Base-by-base conservation (phyloP, 1,140 invertebrate genomes). In the Drosophila lowei region DNA sequence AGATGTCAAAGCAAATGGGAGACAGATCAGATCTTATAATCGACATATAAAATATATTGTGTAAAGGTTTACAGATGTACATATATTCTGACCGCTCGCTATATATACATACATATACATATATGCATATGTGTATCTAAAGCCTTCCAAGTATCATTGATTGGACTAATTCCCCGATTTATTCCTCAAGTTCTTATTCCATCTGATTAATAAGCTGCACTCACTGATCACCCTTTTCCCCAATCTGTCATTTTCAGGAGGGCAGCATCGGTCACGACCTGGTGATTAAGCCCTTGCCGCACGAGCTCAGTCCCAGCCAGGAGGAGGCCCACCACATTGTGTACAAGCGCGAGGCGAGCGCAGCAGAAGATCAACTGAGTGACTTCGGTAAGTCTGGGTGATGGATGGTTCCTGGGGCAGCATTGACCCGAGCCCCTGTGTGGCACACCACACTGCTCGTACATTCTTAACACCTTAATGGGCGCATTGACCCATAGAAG, bases 231-330 rank as follows among this genome's bases (percentile, higher is more conserved):
- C 34, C 30, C 4, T 7, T 63, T 21, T 41, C 13, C 23, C 42
- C 43, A n/a, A 18, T 15, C 7, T 44, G 8, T 49, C n/a, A 38
- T 76, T 92, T 91, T 60, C 92, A 98, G 97, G 96, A 98, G 92
- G 97, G 97, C 71, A 97, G 96, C 63, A 97, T 98, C 71, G 97
- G 97, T 59, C 94, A 96, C 86, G 95, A 97, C 83, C 91, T 97
- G 79, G 95, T 98, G 57, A 97, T 98, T 81, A 94, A 96, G 84
- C 96, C 97, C 59, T 92, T 97, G 57, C 96, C 97, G 28, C 92
- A 94, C 60, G 88, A 90, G 50, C 64, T 91, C 3, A 79, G 79
- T 66, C 67, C 84, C 77, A 72, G 84, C 57, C 75, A 93, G 54
- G 92, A 92, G 80, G 92, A 92, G 47, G 92, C 92, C 8, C 92